phyloP scores from a whole-genome alignment of 2,888 invertebrate genomes.

The Frankliniella fusca region DNA sequence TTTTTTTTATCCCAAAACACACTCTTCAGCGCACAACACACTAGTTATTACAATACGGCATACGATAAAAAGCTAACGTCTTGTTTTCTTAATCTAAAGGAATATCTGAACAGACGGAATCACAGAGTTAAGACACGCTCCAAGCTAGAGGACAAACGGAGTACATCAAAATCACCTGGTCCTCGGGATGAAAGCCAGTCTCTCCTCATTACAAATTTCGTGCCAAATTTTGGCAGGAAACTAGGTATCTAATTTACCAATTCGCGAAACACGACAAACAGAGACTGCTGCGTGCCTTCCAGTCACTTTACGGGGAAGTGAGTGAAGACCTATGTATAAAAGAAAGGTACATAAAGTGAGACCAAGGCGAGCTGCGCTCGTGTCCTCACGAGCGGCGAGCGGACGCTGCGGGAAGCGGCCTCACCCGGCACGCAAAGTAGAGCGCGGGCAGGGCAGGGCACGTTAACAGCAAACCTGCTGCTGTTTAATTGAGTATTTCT shows the following conservation, averaged over 20 bases:
- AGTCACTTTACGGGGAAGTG: neutral
- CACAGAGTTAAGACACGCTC: constrained; percentile 11
- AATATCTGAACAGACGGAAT: constrained; percentile 1
- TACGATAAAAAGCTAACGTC: neutral
- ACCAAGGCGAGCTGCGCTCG: too few relatives aligned
- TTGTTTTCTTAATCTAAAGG: neutral
- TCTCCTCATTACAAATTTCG: neutral
- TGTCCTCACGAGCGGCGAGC: too few relatives aligned
- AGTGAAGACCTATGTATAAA: neutral
- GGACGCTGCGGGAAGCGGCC: too few relatives aligned
- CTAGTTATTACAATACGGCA: neutral
- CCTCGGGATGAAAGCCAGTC: neutral
- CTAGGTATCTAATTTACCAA: neutral
- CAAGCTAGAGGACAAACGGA: neutral
- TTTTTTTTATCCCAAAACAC: too few relatives aligned
- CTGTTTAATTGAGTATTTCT: too few relatives aligned
- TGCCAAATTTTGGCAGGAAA: neutral
- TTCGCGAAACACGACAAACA: neutral
- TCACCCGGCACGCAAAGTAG: too few relatives aligned
- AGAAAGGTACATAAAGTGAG: too few relatives aligned
- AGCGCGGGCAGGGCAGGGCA: too few relatives aligned
- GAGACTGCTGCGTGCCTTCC: neutral
- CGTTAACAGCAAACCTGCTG: too few relatives aligned
- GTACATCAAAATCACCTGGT: neutral
- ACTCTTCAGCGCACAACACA: neutral